Percentiles rank a stretch among this genome's conserved stretches.
phyloP scores from a whole-genome alignment of 2,888 invertebrate genomes.

The Hydropsyche betteni region DNA sequence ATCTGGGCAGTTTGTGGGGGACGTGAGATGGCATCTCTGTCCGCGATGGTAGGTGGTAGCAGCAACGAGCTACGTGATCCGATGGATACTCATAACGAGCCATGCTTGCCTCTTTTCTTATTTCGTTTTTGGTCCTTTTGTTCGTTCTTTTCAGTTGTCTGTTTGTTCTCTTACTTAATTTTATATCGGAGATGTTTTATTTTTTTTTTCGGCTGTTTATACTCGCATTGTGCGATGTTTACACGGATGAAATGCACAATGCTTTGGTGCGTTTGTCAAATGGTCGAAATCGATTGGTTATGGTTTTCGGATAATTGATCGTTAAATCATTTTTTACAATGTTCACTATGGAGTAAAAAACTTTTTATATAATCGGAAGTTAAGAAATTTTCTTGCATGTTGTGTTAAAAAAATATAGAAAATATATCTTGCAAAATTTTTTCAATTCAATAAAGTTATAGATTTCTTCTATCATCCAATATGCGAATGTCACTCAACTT shows the following conservation, averaged over 20 bases:
- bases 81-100: constrained; percentile 21
- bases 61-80: constrained; percentile 36
- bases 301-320: too few relatives aligned
- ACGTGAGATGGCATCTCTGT: constrained; percentile 40
- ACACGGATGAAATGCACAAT: not conserved
- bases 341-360: too few relatives aligned
- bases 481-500: too few relatives aligned
- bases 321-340: too few relatives aligned
- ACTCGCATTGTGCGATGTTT: constrained; percentile 10
- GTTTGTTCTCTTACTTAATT: constrained; percentile 3
- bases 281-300: too few relatives aligned
- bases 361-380: too few relatives aligned
- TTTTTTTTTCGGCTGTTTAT: not conserved
- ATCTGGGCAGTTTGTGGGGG: constrained; percentile 41
- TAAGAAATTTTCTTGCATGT: too few relatives aligned
- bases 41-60: constrained; percentile 18
- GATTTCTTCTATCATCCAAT: too few relatives aligned
- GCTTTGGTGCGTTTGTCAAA: too few relatives aligned
- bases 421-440: too few relatives aligned
- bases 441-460: too few relatives aligned
- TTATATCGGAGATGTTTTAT: not conserved
- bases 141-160: constrained; percentile 13
- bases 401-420: too few relatives aligned
- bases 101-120: not conserved
- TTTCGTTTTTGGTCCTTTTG: not conserved